Conservation (phyloP, 2,888 invertebrate species). For the Gandaritis pyraliata region DNA sequence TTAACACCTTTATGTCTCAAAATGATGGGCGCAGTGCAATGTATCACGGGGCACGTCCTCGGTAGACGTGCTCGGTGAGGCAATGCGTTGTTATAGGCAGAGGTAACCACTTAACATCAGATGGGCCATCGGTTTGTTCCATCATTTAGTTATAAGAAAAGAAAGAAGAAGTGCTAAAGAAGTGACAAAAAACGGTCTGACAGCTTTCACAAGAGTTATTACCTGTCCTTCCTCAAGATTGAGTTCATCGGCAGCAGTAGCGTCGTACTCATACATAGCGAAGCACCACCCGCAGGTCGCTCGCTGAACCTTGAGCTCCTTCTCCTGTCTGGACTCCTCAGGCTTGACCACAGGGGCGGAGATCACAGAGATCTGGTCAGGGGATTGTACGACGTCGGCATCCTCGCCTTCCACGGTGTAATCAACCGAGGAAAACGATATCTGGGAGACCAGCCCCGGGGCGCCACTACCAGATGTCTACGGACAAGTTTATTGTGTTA, state of each 20-base stretch:
- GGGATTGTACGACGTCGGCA: slow-evolving; percentile 87
- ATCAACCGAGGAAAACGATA: slow-evolving; percentile 97
- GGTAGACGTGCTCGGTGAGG: too few relatives aligned
- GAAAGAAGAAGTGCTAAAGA: too few relatives aligned
- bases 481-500: neutral
- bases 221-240: slow-evolving; percentile 95
- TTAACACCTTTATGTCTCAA: too few relatives aligned
- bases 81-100: too few relatives aligned
- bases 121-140: too few relatives aligned
- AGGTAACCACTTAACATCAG: too few relatives aligned
- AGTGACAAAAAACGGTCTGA: neutral
- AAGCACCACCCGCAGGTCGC: slow-evolving; percentile 87
- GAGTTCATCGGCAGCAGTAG: slow-evolving; percentile 94
- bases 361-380: slow-evolving; percentile 88
- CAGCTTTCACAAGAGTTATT: too few relatives aligned
- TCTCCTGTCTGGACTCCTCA: slow-evolving; percentile 52
- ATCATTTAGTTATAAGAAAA: too few relatives aligned
- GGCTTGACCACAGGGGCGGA: slow-evolving; percentile 84
- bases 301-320: slow-evolving; percentile 37
- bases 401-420: slow-evolving; percentile 95
- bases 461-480: slow-evolving; percentile 62
- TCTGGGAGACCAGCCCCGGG: slow-evolving; percentile 90
- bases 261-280: slow-evolving; percentile 97
- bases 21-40: too few relatives aligned
- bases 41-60: too few relatives aligned